Evolutionary conservation across 2,797 vertebrate species (phyloP).

Genomic region (Notolabrus celidotus): DNA sequence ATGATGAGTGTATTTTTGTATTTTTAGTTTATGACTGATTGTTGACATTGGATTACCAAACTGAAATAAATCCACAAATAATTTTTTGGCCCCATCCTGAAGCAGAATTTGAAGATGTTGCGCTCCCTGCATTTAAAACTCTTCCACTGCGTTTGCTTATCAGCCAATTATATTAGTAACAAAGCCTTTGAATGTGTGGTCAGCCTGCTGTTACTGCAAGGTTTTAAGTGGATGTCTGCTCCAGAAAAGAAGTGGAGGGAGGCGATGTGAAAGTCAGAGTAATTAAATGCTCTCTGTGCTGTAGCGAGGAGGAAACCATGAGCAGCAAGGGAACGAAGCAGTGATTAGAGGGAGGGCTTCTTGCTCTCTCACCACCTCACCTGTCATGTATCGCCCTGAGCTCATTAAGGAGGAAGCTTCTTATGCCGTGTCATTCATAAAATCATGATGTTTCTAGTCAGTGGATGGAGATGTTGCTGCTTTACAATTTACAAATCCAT

Average conservation of each 20-base stretch:
- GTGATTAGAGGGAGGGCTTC: slow-evolving; percentile 43
- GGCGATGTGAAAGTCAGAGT: slow-evolving; percentile 56
- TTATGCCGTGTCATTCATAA: slow-evolving; percentile 20
- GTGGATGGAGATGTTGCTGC: slow-evolving; percentile 14
- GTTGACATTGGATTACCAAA: neutral
- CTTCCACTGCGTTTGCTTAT: slow-evolving; percentile 18
- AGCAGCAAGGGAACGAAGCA: slow-evolving; percentile 52
- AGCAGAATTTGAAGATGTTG: neutral
- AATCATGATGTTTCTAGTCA: slow-evolving; percentile 8
- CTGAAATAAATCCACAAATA: neutral
- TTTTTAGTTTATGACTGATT: too few relatives aligned
- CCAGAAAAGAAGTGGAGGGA: slow-evolving; percentile 37
- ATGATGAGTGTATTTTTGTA: too few relatives aligned
- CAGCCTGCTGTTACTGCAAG: slow-evolving; percentile 39
- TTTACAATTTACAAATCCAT: neutral
- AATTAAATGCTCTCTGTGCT: slow-evolving; percentile 65
- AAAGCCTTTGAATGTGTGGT: slow-evolving; percentile 47
- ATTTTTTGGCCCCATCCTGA: neutral
- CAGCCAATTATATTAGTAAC: slow-evolving; percentile 66
- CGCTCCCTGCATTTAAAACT: neutral
- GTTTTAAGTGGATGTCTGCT: slow-evolving; percentile 54
- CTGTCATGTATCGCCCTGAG: slow-evolving; percentile 42
- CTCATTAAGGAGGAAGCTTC: slow-evolving; percentile 46
- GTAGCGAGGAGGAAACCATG: slow-evolving; percentile 40
- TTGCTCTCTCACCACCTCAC: slow-evolving; percentile 27